Evolutionary conservation across 2,113 vertebrate species (phyloP).

Genomic region (Dipodomys ordii): DNA sequence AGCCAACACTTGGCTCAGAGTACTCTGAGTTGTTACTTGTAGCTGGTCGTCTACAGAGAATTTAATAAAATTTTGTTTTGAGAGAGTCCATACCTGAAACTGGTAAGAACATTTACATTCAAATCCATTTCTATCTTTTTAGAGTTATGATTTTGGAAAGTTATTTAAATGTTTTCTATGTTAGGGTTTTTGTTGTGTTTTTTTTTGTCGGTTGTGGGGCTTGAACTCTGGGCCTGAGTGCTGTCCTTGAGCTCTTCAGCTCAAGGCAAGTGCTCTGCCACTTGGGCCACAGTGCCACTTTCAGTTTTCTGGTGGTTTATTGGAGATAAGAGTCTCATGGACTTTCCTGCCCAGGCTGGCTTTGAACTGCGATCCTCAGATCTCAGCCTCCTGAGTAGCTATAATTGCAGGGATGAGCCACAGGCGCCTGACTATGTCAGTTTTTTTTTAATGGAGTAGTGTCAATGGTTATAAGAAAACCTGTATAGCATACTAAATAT

Average conservation of each 20-base stretch:
- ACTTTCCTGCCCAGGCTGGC: no score
- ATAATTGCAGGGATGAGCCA: no score
- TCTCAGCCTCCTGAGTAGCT: no score
- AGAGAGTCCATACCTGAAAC: not conserved
- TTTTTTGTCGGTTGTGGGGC: no score
- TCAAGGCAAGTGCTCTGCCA: no score
- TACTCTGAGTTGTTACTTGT: slow-evolving; percentile 4
- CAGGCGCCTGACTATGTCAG: no score
- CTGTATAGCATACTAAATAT: not conserved
- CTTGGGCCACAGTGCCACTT: no score
- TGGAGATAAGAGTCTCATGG: no score
- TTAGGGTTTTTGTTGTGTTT: not conserved
- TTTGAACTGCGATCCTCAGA: no score
- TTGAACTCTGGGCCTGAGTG: no score
- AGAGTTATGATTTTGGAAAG: not conserved
- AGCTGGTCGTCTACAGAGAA: not conserved
- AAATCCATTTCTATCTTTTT: not conserved
- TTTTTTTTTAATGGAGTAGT: not conserved
- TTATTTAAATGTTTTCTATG: slow-evolving; percentile 11
- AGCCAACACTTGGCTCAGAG: not conserved
- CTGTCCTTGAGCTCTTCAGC: no score
- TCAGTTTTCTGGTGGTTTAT: no score
- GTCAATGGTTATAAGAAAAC: slow-evolving; percentile 28
- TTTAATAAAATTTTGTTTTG: slow-evolving; percentile 44
- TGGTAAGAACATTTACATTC: not conserved